Conservation (phyloP, 1,140 invertebrate species). For the Portunus trituberculatus region DNA sequence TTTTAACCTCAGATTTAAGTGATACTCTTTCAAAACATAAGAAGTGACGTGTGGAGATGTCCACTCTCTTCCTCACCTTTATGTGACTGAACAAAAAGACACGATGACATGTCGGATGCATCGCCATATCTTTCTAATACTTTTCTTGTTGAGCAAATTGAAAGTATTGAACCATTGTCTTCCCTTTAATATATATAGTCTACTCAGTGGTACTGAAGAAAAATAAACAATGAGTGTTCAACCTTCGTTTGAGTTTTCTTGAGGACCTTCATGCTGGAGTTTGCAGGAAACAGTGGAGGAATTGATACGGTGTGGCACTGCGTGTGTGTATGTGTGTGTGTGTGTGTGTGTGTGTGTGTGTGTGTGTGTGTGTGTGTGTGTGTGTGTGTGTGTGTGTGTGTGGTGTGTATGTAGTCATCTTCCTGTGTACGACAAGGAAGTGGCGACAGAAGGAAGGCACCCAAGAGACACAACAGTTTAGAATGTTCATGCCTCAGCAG, state of each 20-base stretch:
- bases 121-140: too few species aligned
- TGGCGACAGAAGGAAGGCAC: background rate
- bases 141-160: too few species aligned
- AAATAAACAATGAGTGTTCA: background rate
- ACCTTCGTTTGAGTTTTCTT: background rate
- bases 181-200: too few species aligned
- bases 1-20: too few species aligned
- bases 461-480: background rate
- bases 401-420: too few species aligned
- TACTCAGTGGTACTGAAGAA: too few species aligned
- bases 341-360: background rate
- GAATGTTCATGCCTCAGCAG: background rate
- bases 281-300: background rate
- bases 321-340: background rate
- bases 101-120: too few species aligned
- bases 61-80: too few species aligned
- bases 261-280: background rate
- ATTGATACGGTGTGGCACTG: background rate
- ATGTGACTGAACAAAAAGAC: too few species aligned
- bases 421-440: background rate
- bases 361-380: background rate
- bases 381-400: background rate
- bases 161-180: too few species aligned
- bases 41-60: too few species aligned
- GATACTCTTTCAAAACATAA: too few species aligned